Percentiles rank a stretch among this genome's conserved stretches.
Conservation (phyloP, 2,113 vertebrate genomes). For the Galbula dea region DNA sequence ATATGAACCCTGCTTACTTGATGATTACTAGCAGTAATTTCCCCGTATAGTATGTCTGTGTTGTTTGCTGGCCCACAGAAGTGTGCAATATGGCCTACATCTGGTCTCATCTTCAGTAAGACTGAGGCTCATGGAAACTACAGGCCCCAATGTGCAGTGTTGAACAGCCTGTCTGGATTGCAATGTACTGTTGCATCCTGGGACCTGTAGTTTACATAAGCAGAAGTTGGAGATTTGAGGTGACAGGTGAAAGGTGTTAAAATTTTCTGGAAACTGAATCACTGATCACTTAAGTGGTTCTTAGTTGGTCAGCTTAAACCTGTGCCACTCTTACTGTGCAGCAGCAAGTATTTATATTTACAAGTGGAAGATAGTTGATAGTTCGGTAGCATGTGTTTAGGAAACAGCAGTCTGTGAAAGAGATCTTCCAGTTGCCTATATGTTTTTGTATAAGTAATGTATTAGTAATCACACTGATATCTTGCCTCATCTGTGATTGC, state of each 20-base stretch:
- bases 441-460: not conserved
- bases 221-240: not conserved
- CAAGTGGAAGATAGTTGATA: not conserved
- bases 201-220: slow-evolving; percentile 61
- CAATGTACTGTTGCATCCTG: slow-evolving; percentile 53
- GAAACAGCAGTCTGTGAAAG: not conserved
- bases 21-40: not conserved
- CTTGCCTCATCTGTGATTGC: not conserved
- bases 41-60: accelerated
- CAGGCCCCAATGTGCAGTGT: slow-evolving; percentile 66
- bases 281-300: not conserved
- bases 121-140: slow-evolving; percentile 34
- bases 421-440: not conserved
- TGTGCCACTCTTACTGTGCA: not conserved
- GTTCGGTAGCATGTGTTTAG: not conserved
- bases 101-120: slow-evolving; percentile 5
- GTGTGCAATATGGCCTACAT: slow-evolving; percentile 26
- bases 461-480: not conserved
- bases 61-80: not conserved
- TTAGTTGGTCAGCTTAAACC: slow-evolving; percentile 10
- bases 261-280: not conserved
- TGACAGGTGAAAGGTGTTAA: not conserved
- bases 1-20: not conserved
- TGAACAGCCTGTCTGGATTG: not conserved
- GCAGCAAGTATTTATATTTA: not conserved